Base-by-base conservation (phyloP, 2,888 invertebrate genomes). In the Chaitophorus viminalis region DNA sequence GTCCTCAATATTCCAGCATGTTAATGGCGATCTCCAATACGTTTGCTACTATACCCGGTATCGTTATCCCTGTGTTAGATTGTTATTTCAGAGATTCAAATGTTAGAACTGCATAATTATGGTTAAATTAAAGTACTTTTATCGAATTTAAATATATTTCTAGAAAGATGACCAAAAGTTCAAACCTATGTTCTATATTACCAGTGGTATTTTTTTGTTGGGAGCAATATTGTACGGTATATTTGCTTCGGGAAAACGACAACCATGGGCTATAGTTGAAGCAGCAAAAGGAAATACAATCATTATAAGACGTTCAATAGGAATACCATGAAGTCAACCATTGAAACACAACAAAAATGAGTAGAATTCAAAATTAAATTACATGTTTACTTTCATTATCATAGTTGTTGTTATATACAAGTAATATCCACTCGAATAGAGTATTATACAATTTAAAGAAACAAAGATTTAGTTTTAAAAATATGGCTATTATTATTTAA, bases 11-110 rank as follows among this genome's bases (percentile, higher is more conserved):
- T 92, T 97, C 98, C 18, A 96, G 97, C 91, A 94, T 98, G 0
- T 92, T 98, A 86, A 97, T 98, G 97, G 98, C 98, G 0, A 92
- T 98, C 18, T 96, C 97, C 18, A 98, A 98, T 92, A 97, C 97
- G 0, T 92, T 98, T 89, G 98, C 96, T 0, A 98, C 98, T 0
- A 92, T 98, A 83, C 97, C 98, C 0, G 98, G 98, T 52, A 97
- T 98, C 90, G 92, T 98, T n/a, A 96, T 96, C 91, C 98, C 98
- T 0, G 93, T 95, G 21, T 92, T 97, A 0, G 95, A 89, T 94
- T 95, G 93, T 96, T 96, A 91, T 39, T 39, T 6, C 36, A 91
- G 90, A 90, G 29, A 33, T n/a, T 74, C 8, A 70, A 68, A n/a
- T n/a, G n/a, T n/a, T n/a, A n/a, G n/a, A n/a, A n/a, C n/a, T n/a